A percentile compares a stretch with the other conserved stretches of the same genome.
Conservation (phyloP, 2,113 vertebrate genomes). For the chimpanzee (Pan troglodytes) region NHGRI_mPanTro3-v2.1_pri NC_072410.2:99109001-99109500, state of each 20-base stretch:
- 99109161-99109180: not conserved
- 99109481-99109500: not conserved
- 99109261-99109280: not conserved
- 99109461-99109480: not conserved
- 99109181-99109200: conserved; percentile 4
- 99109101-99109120: not conserved
- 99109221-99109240: not conserved
- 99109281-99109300: conserved; percentile 10
- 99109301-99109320: not conserved
- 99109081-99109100: not conserved
- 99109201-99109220: conserved; percentile 2
- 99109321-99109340: conserved; percentile 29
- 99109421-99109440: conserved; percentile 5
- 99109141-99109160: not conserved
- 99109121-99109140: conserved; percentile 17
- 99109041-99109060: not conserved
- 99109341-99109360: conserved; percentile 13
- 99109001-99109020: not conserved
- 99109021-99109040: not conserved
- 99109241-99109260: conserved; percentile 32
- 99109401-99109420: not conserved
- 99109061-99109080: not conserved
- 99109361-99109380: not conserved
- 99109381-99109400: not conserved
- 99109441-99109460: conserved; percentile 35